A percentile compares a stretch with the other conserved stretches of the same genome.
These are phyloP conservation scores for Euplexia lucipara DNA, from an alignment of 2,888 invertebrate genomes.

Conservation along the genomic window DNA sequence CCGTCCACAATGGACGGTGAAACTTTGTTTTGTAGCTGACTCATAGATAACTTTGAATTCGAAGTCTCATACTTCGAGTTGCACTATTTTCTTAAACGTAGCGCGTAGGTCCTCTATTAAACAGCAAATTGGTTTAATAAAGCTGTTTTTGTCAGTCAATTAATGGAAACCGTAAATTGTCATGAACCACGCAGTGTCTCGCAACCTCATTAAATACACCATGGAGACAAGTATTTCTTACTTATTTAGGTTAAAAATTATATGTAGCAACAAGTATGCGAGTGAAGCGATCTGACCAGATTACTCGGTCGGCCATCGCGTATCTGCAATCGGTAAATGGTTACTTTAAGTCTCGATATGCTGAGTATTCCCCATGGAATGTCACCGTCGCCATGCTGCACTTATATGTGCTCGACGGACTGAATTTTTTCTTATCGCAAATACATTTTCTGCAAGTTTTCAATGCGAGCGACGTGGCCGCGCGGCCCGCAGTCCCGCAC, in stretches of 20 bases:
- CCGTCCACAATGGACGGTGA: conserved; percentile 65
- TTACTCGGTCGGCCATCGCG: conserved; percentile 88
- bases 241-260: conserved; percentile 90
- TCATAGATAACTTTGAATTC: conserved; percentile 61
- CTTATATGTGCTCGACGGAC: conserved; percentile 88
- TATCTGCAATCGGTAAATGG: conserved; percentile 91
- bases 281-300: conserved; percentile 89
- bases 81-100: conserved; percentile 38
- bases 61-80: conserved; percentile 38
- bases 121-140: conserved; percentile 29
- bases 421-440: conserved; percentile 90
- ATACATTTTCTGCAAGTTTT: conserved; percentile 90
- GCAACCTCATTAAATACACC: conserved; percentile 78
- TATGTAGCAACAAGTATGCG: conserved; percentile 85
- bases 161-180: conserved; percentile 52
- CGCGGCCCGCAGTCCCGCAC: conserved; percentile 67
- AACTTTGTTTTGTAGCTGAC: conserved; percentile 64
- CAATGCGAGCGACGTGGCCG: conserved; percentile 80
- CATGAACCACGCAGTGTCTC: conserved; percentile 41
- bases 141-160: conserved; percentile 28
- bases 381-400: conserved; percentile 87
- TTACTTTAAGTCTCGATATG: conserved; percentile 89
- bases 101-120: neutral
- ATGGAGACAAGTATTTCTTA: conserved; percentile 84
- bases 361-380: conserved; percentile 87